Base-by-base conservation (phyloP, 2,888 invertebrate genomes). In the Leistus spinibarbis region DNA sequence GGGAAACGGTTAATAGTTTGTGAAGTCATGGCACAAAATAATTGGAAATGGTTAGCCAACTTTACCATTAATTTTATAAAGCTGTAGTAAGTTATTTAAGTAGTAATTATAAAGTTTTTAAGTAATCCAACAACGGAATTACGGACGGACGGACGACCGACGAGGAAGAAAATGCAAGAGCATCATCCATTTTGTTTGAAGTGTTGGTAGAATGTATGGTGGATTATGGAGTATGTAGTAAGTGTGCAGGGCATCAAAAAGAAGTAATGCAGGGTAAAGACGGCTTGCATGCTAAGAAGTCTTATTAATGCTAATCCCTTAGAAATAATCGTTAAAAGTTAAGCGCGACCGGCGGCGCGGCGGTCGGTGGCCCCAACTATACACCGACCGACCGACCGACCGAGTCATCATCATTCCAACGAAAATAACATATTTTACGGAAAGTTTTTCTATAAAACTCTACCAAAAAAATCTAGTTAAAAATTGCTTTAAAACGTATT, bases 301-400 rank as follows among this genome's bases (percentile, higher is more conserved):
- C 67, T 73, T 73, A 73, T 73, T 67, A 66, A 73, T 73, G 73
- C 73, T 73, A 73, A 73, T 73, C 73, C 73, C 23, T 22, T 7
- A 40, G 73, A 67, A 67, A 73, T 73, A 67, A 73, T 73, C 73
- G 73, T 73, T 73, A 73, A 73, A 73, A 73, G 60, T 73, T 73
- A 73, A 73, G 73, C 67, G n/a, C 17, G 66, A 66, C 66, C 66
- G 60, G 27, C 67, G 60, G 67, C 73, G 67, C 67, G n/a, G n/a
- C n/a, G n/a, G n/a, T n/a, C n/a, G n/a, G n/a, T n/a, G n/a, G n/a
- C n/a, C n/a, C n/a, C n/a, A n/a, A n/a, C n/a, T n/a, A n/a, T n/a
- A n/a, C n/a, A n/a, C n/a, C n/a, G n/a, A n/a, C n/a, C n/a, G n/a
- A n/a, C n/a, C n/a, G n/a, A n/a, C n/a, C n/a, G n/a, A 22, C 63